Base-by-base conservation (phyloP, 1,140 invertebrate species). In the Sarcophaga bullata region DNA sequence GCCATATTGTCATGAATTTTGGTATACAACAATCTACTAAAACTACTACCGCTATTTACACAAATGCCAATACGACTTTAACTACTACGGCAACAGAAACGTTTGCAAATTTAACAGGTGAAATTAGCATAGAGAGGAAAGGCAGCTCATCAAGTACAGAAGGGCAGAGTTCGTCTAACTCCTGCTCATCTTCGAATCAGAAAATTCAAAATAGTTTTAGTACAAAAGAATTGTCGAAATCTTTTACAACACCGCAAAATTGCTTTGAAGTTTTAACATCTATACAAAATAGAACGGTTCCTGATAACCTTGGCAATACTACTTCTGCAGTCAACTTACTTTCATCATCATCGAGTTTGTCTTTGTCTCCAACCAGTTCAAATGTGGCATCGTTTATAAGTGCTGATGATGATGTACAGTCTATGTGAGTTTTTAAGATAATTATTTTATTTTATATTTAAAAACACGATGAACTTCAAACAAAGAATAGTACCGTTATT, bases 1-100 rank as follows among this genome's bases (percentile, higher is more conserved):
- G 62, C 25, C 25, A 37, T 25, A 10, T 78, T 78, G 75, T 78
- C 75, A 78, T 78, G 75, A 78, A 52, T 78, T 78, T 78, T 78
- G 49, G 75, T 78, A 50, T 25, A 78, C 19, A 49, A 50, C 48
- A 78, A 19, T 10, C 17, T 19, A 1, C 48, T 19, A 76, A 17
- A 8, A 25, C 62, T 68, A 68, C 62, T 68, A 68, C n/a, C 17
- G 19, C 62, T 68, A 68, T n/a, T 68, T 19, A 68, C 10, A 68
- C 73, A 49, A 76, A 49, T 48, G 9, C 73, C n/a, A 78, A 15
- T 13, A 37, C 17, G 19, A 52, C 48, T 52, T 13, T 58, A 76
- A 76, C 47, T 48, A 17, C 13, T 48, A 50, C 48, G 75, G n/a
- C 48, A 48, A 52, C 48, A 50, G 8, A 7, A 49, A 17, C 48